Evolutionary conservation across 2,888 invertebrate species (phyloP).

Genomic region (Seira ritae): DNA sequence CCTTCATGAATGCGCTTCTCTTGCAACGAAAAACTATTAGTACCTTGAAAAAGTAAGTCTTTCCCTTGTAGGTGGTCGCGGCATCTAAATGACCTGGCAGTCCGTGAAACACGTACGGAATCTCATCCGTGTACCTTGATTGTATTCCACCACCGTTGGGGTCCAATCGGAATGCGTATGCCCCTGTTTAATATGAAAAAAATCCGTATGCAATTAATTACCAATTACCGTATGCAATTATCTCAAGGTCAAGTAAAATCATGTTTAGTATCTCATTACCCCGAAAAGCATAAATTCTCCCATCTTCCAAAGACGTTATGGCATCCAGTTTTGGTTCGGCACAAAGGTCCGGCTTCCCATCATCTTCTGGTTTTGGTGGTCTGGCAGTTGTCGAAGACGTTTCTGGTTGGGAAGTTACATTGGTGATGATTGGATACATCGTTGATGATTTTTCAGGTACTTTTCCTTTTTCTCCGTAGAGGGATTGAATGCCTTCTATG

Average conservation of each 20-base stretch:
- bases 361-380: conserved; percentile 34
- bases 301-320: conserved; percentile 62
- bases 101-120: conserved; percentile 62
- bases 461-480: conserved; percentile 60
- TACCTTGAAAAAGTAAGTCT: conserved; percentile 64
- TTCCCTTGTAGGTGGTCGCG: conserved; percentile 50
- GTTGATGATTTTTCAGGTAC: conserved; percentile 26
- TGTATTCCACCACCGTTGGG: conserved; percentile 54
- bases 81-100: conserved; percentile 52
- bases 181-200: conserved; percentile 44
- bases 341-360: conserved; percentile 53
- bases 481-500: conserved; percentile 58
- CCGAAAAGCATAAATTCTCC: conserved; percentile 62
- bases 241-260: no score
- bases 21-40: background rate
- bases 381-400: background rate
- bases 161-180: conserved; percentile 60
- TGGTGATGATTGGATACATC: conserved; percentile 39
- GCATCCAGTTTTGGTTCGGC: conserved; percentile 59
- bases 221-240: no score
- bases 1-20: background rate
- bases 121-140: conserved; percentile 42
- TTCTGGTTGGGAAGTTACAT: conserved; percentile 25
- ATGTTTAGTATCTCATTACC: conserved; percentile 48
- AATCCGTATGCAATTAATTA: no score